A percentile compares a stretch with the other conserved stretches of the same genome.
These are phyloP conservation scores for Borostomias antarcticus DNA, from an alignment of 2,797 vertebrate species.

Conservation along the genomic window DNA sequence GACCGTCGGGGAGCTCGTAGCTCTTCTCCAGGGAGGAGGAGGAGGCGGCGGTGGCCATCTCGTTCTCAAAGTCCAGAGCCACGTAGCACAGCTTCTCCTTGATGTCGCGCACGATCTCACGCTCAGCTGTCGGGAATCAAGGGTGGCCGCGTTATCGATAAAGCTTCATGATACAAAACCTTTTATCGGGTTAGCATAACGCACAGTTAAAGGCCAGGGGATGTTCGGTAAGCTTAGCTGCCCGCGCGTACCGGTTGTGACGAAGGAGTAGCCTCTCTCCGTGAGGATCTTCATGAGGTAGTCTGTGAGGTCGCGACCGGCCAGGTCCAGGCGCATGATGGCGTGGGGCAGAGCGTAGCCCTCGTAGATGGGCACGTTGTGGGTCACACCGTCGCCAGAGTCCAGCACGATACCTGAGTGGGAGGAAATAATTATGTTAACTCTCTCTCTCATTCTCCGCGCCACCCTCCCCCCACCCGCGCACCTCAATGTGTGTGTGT, in stretches of 20 bases:
- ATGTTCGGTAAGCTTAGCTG: background rate
- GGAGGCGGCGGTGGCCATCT: constrained; percentile 82
- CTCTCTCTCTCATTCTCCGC: background rate
- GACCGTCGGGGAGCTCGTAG: constrained; percentile 82
- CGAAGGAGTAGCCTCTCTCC: constrained; percentile 74
- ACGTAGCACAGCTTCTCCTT: constrained; percentile 83
- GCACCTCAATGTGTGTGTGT: no score
- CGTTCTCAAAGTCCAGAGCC: constrained; percentile 83
- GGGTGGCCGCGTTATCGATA: background rate
- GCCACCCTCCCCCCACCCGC: no score
- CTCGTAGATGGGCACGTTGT: constrained; percentile 76
- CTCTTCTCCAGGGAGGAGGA: constrained; percentile 84
- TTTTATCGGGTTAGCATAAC: no score
- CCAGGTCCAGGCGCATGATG: constrained; percentile 75
- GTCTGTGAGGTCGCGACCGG: constrained; percentile 75
- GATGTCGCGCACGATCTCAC: constrained; percentile 82
- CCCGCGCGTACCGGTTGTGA: constrained; percentile 65
- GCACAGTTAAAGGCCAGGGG: no score
- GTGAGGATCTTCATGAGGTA: constrained; percentile 79
- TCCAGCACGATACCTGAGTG: constrained; percentile 72
- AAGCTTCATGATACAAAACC: background rate
- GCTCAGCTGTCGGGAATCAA: constrained; percentile 68
- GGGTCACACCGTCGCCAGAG: constrained; percentile 76
- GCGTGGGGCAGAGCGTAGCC: constrained; percentile 76
- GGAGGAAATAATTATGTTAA: background rate